Conservation (phyloP, 1,140 invertebrate species). For the Drosophila orosa region DNA sequence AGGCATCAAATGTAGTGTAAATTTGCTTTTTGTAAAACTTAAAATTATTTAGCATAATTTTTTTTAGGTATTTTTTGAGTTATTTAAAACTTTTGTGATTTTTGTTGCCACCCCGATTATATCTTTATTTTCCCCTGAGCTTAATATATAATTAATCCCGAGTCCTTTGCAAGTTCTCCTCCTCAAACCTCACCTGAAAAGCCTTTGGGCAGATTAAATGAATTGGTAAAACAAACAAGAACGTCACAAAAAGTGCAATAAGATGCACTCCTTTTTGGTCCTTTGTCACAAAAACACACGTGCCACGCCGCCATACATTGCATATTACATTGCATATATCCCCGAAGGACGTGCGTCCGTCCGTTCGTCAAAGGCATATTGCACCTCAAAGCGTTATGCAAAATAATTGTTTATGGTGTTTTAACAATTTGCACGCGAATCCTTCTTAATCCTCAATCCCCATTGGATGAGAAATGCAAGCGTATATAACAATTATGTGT, state of each 20-base stretch:
- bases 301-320: neutral
- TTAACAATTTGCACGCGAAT: conserved; percentile 70
- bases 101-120: too few relatives aligned
- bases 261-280: conserved; percentile 23
- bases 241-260: conserved; percentile 59
- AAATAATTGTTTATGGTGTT: conserved; percentile 81
- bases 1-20: too few relatives aligned
- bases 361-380: conserved; percentile 51
- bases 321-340: neutral
- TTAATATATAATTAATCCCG: neutral
- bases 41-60: too few relatives aligned
- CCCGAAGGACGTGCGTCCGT: conserved; percentile 8
- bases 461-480: conserved; percentile 45
- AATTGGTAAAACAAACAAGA: conserved; percentile 47
- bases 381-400: conserved; percentile 73
- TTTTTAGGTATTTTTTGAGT: too few relatives aligned
- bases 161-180: neutral
- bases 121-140: neutral
- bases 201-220: conserved; percentile 50
- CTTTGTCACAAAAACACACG: conserved; percentile 9
- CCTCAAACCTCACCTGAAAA: neutral
- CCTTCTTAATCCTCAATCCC: conserved; percentile 8
- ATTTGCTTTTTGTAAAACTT: too few relatives aligned
- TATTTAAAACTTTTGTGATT: too few relatives aligned
- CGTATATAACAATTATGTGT: conserved; percentile 70